These are phyloP conservation scores for Clarias fuscus DNA, from an alignment of 2,797 vertebrate genomes.

Conservation along the genomic window DNA sequence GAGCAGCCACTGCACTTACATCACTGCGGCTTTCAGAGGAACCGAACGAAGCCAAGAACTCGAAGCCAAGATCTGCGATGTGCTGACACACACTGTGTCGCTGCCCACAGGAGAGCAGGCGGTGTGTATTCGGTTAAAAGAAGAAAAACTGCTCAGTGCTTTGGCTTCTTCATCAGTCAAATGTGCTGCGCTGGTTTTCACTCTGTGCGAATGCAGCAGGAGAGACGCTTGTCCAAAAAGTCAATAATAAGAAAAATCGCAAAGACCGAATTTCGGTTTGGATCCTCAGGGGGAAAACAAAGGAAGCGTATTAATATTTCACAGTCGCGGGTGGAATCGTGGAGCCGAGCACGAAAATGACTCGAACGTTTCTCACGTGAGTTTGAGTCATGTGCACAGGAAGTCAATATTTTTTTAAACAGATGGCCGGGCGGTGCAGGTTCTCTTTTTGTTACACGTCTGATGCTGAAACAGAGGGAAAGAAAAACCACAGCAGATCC, in stretches of 20 bases:
- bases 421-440: not conserved
- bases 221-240: not conserved
- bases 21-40: not conserved
- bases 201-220: not conserved
- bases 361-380: not conserved
- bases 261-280: not conserved
- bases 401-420: not conserved
- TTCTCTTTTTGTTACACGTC: not conserved
- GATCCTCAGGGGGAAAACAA: not conserved
- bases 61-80: not conserved
- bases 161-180: slow-evolving; percentile 10
- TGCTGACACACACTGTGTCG: not conserved
- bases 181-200: slow-evolving; percentile 15
- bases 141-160: not conserved
- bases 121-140: not conserved
- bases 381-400: not conserved
- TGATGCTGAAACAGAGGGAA: not conserved
- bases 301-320: not conserved
- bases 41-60: not conserved
- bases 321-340: not conserved
- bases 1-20: not conserved
- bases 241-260: not conserved
- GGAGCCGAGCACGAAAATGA: not conserved
- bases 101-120: not conserved
- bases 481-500: too few species aligned